Evolutionary conservation across 1,140 invertebrate genomes (phyloP).

Genomic region (Battus philenor): DNA sequence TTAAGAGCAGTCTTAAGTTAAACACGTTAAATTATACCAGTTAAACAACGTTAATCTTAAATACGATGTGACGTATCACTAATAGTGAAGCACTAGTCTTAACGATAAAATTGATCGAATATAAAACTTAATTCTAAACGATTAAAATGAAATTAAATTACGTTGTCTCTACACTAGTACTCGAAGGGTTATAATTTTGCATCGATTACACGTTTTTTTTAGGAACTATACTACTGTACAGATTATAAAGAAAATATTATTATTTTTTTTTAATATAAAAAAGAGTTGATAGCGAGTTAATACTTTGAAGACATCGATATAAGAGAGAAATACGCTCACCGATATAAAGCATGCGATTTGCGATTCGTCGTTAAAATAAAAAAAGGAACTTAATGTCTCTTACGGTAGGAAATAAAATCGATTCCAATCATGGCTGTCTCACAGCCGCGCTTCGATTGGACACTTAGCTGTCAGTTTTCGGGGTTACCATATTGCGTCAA

Average conservation of each 20-base stretch:
- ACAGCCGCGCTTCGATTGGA: conserved; percentile 39
- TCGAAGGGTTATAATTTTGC: conserved; percentile 67
- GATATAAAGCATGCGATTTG: conserved; percentile 21
- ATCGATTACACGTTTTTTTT: conserved; percentile 62
- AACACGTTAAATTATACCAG: conserved; percentile 46
- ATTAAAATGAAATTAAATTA: conserved; percentile 53
- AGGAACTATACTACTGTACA: conserved; percentile 75
- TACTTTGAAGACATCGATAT: conserved; percentile 49
- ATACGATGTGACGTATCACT: conserved; percentile 42
- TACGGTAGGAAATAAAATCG: conserved; percentile 29
- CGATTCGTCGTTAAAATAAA: conserved; percentile 21
- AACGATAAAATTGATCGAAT: conserved; percentile 57
- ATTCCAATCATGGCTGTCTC: conserved; percentile 43
- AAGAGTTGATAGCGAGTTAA: conserved; percentile 53
- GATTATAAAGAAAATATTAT: conserved; percentile 54
- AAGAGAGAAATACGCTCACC: conserved; percentile 18
- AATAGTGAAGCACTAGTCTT: conserved; percentile 53
- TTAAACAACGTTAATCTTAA: conserved; percentile 31
- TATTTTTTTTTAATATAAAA: conserved; percentile 30
- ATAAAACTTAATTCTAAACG: conserved; percentile 51
- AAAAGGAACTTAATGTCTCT: conserved; percentile 45
- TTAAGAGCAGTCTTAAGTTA: conserved; percentile 67
- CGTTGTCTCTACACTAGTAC: conserved; percentile 53
- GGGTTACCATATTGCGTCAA: conserved; percentile 34
- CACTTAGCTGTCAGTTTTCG: conserved; percentile 34